A percentile compares a stretch with the other conserved stretches of the same genome.
Conservation (phyloP, 2,888 invertebrate genomes). For the Mactromeris polynyma region DNA sequence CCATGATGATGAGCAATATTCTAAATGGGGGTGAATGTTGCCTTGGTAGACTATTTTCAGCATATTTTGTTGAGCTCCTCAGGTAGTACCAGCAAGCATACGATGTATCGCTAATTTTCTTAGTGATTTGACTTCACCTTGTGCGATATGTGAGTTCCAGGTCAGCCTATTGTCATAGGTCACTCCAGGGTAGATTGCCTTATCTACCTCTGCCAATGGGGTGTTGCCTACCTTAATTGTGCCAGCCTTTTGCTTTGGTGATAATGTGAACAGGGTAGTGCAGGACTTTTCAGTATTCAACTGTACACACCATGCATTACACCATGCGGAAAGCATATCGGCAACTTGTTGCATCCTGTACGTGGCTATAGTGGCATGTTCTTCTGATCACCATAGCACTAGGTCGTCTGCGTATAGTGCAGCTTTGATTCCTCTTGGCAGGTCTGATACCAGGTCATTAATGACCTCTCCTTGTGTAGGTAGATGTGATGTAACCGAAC, state of each 20-base stretch:
- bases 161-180: no score
- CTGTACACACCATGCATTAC: slow-evolving; percentile 36
- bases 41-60: no score
- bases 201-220: background rate
- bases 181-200: background rate
- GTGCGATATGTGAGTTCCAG: no score
- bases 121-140: no score
- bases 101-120: background rate
- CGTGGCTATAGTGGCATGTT: slow-evolving; percentile 55
- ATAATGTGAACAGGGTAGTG: background rate
- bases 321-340: slow-evolving; percentile 25
- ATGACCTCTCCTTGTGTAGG: no score
- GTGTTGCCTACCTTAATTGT: background rate
- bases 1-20: slow-evolving; percentile 33
- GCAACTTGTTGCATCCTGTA: slow-evolving; percentile 44
- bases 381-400: slow-evolving; percentile 57
- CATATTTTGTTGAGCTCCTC: slow-evolving; percentile 19
- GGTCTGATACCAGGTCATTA: slow-evolving; percentile 1
- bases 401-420: slow-evolving; percentile 60
- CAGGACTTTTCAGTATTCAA: background rate
- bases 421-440: slow-evolving; percentile 50
- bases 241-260: background rate
- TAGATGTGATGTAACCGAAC: no score
- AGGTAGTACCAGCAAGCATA: slow-evolving; percentile 48
- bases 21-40: slow-evolving; percentile 30